Conservation (phyloP, 2,888 invertebrate genomes). For the Drosophila lutescens region DNA sequence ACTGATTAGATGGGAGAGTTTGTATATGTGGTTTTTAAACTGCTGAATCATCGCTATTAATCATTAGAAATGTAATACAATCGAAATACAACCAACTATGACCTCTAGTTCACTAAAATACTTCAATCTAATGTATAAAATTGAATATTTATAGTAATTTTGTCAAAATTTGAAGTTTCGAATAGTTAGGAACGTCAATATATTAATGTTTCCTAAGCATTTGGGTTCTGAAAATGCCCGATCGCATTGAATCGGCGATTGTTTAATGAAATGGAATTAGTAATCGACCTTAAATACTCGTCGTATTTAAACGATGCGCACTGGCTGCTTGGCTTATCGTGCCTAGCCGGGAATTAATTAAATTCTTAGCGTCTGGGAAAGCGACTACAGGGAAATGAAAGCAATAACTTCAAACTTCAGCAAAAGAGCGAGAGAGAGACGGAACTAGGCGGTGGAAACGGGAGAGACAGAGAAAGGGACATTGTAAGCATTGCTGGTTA, state of each 20-base stretch:
- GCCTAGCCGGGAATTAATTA: conserved; percentile 64
- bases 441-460: neutral
- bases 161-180: too few species aligned
- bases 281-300: conserved; percentile 31
- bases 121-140: too few species aligned
- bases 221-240: too few species aligned
- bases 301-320: conserved; percentile 20
- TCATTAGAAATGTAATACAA: too few species aligned
- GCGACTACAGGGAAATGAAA: conserved; percentile 59
- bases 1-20: too few species aligned
- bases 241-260: neutral
- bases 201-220: too few species aligned
- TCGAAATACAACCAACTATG: too few species aligned
- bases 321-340: conserved; percentile 28
- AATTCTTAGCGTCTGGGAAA: conserved; percentile 66
- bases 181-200: too few species aligned
- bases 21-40: too few species aligned
- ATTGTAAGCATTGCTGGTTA: conserved; percentile 64
- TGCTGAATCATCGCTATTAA: too few species aligned
- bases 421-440: conserved; percentile 5
- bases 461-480: neutral
- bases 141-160: too few species aligned
- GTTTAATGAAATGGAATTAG: conserved; percentile 17
- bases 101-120: too few species aligned
- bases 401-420: conserved; percentile 70